Conservation (phyloP, 1,140 invertebrate species). For the Magallana gigas region DNA sequence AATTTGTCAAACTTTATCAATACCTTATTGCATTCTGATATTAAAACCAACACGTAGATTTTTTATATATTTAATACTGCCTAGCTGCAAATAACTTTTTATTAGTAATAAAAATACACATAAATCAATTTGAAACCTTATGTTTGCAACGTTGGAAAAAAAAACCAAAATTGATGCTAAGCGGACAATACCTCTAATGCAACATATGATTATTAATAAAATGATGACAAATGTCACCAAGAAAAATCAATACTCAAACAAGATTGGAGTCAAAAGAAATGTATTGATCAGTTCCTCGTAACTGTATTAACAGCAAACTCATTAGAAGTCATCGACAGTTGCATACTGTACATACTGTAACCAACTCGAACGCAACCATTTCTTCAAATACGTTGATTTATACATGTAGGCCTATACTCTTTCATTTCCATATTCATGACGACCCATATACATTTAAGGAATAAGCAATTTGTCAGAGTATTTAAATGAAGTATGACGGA, state of each 20-base stretch:
- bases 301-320: background rate
- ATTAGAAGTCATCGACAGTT: conserved; percentile 10
- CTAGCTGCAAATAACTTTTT: too few relatives aligned
- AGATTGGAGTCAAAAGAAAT: conserved; percentile 7
- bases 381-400: background rate
- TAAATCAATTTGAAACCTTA: too few relatives aligned
- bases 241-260: conserved; percentile 29
- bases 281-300: background rate
- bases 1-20: too few relatives aligned
- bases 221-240: conserved; percentile 17
- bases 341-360: background rate
- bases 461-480: conserved; percentile 21
- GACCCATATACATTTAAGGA: background rate
- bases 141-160: too few relatives aligned
- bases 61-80: too few relatives aligned
- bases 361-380: background rate
- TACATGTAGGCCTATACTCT: background rate
- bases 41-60: too few relatives aligned
- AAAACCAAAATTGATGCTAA: too few relatives aligned
- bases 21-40: too few relatives aligned
- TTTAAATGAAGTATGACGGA: conserved; percentile 31
- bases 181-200: background rate
- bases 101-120: too few relatives aligned
- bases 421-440: background rate
- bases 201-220: conserved; percentile 25